These are phyloP conservation scores for silkworm (Bombyx mori) DNA, from an alignment of 1,140 invertebrate genomes.

Conservation along the genomic window DNA sequence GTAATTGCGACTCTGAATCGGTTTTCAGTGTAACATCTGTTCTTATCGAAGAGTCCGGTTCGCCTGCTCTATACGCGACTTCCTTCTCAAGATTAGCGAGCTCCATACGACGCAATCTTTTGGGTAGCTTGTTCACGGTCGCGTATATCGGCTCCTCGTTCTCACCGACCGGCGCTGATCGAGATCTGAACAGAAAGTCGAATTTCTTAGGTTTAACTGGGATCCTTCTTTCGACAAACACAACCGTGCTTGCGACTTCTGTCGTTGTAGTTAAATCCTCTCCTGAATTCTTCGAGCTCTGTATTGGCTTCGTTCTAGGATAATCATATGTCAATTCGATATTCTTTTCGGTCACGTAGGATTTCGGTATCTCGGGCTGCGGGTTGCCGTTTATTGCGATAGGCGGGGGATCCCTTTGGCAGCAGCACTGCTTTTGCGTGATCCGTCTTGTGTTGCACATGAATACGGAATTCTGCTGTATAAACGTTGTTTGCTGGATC, in stretches of 20 bases:
- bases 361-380: slow-evolving; percentile 38
- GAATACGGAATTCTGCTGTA: slow-evolving; percentile 63
- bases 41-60: slow-evolving; percentile 48
- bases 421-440: slow-evolving; percentile 57
- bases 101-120: slow-evolving; percentile 61
- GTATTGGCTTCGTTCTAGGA: slow-evolving; percentile 52
- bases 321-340: slow-evolving; percentile 69
- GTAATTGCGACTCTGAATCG: slow-evolving; percentile 50
- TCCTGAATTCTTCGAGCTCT: slow-evolving; percentile 39
- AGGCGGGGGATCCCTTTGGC: slow-evolving; percentile 36
- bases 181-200: slow-evolving; percentile 64
- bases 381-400: slow-evolving; percentile 18
- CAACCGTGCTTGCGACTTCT: slow-evolving; percentile 66
- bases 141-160: slow-evolving; percentile 68
- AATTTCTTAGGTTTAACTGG: slow-evolving; percentile 58
- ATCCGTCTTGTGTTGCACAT: slow-evolving; percentile 66
- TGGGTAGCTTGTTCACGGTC: slow-evolving; percentile 67
- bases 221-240: slow-evolving; percentile 65
- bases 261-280: slow-evolving; percentile 60
- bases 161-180: slow-evolving; percentile 64
- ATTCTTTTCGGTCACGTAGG: slow-evolving; percentile 66
- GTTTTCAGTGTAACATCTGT: slow-evolving; percentile 57
- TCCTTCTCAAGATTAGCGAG: slow-evolving; percentile 67
- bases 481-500: slow-evolving; percentile 48
- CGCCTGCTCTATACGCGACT: slow-evolving; percentile 56